Percentiles rank a stretch among this genome's conserved stretches.
These are phyloP conservation scores for Damaliscus lunatus DNA, from an alignment of 2,113 vertebrate genomes.

Conservation along the genomic window DNA sequence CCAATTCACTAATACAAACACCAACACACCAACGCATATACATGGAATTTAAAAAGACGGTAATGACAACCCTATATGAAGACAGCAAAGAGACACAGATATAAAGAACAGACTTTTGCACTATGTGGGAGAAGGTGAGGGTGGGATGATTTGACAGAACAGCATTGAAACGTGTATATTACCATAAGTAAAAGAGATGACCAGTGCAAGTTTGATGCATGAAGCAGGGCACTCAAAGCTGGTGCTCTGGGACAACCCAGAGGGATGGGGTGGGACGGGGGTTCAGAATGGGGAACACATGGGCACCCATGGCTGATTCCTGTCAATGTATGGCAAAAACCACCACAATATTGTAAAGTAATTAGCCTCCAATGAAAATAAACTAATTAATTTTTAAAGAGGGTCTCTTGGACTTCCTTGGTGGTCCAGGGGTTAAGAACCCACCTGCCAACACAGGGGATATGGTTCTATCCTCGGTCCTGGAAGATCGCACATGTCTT, in stretches of 20 bases:
- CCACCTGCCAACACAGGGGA: not conserved
- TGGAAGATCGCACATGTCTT: not conserved
- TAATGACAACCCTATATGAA: not conserved
- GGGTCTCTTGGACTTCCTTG: not conserved
- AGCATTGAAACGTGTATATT: not conserved
- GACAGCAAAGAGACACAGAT: not conserved
- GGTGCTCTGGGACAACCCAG: not conserved
- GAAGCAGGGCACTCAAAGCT: not conserved
- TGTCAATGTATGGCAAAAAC: not conserved
- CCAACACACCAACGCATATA: not conserved
- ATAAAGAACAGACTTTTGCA: not conserved
- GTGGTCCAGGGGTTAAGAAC: not conserved
- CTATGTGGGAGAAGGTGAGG: not conserved
- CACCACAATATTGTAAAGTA: not conserved
- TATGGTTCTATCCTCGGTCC: not conserved
- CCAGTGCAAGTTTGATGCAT: not conserved
- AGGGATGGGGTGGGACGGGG: not conserved
- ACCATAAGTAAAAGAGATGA: not conserved
- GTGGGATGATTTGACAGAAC: not conserved
- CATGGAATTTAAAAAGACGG: not conserved
- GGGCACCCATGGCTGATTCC: not conserved
- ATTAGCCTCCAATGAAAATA: not conserved
- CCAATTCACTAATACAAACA: not conserved
- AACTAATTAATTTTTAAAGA: not conserved
- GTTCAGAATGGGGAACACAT: not conserved